Base-by-base conservation (phyloP, 1,140 invertebrate genomes). In the Meloidogyne floridensis region DNA sequence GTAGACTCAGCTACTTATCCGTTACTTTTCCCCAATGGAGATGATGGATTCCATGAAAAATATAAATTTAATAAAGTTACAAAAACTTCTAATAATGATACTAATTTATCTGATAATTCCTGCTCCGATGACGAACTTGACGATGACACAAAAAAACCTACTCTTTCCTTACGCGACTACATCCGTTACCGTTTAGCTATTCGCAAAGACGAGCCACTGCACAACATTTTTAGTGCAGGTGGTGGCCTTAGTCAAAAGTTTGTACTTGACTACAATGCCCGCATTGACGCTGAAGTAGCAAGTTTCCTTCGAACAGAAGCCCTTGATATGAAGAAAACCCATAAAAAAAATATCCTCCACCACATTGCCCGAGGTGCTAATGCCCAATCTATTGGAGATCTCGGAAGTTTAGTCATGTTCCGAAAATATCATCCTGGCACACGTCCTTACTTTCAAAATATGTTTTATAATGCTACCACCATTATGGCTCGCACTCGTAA, bases 351-450 rank as follows among this genome's bases (percentile, higher is more conserved):
- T n/a, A 15, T 77, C 18, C 75, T 77, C 20, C 43, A 10, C 10
- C 43, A 42, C 11, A 10, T 42, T 6, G 70, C 70, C 32, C 70
- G 7, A 4, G 32, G 7, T 71, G 70, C 70, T 71, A 18, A 20
- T 6, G 3, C 8, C 3, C 18, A 71, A 42, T 71, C 18, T 47
- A 10, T 54, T 20, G 75, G 51, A 18, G 20, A 77, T 18, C 42
- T 77, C 42, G 75, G 75, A 1, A 77, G 75, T 15, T 51, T 77
- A 72, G 71, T 72, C 2, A 72, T 32, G 71, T 72, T 42, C 9
- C 5, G 71, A 9, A 72, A 72, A 11, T 9, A 72, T 9, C 5
- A 72, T 13, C 71, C 71, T 9, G 71, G 71, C 2, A 42, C 71
- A 6, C 71, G 43, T 9, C 32, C 43, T 10, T 72, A 42, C 43